Base-by-base conservation (phyloP, 2,888 invertebrate genomes). In the Parnassius smintheus region DNA sequence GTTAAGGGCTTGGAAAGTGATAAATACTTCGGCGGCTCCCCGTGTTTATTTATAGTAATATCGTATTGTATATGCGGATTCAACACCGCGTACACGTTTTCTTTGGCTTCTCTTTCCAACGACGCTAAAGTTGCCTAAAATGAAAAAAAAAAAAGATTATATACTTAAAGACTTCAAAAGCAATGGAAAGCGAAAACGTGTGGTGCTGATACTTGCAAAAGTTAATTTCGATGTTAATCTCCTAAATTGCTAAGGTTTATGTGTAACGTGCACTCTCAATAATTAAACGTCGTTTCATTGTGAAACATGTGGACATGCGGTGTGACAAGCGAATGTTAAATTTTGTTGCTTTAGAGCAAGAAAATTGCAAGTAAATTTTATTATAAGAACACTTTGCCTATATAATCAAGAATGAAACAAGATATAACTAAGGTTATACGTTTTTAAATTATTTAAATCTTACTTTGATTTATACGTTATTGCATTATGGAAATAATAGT, bases 51-150 rank as follows among this genome's bases (percentile, higher is more conserved):
- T 76, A 92, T 92, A 72, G 91, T 91, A 81, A 92, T 85, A 80
- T 92, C 92, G 81, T 92, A 92, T 76, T 92, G 91, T 79, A 92
- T 87, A 82, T 91, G 91, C 80, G 92, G 92, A 74, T 92, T 92
- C 74, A 92, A 75, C 71, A 92, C 88, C 84, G 92, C 91, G 85
- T 92, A 92, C 66, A 92, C 91, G 80, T 92, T 92, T 80, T 92
- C 92, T 90, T 92, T 92, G 87, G 92, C 91, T 90, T 88, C 86
- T 86, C 80, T 86, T 82, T 90, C 91, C 85, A 91, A 81, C 81
- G 91, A 85, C 77, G 86, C 77, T 70, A 89, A 80, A 77, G 89
- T 87, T 80, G 89, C 91, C 92, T 92, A 78, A 2, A 75, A 65
- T 25, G 12, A 55, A 35, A 46, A 48, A 22, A 53, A 45, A 61